A percentile compares a stretch with the other conserved stretches of the same genome.
phyloP scores from a whole-genome alignment of 2,888 invertebrate genomes.

The Monochamus alternatus region DNA sequence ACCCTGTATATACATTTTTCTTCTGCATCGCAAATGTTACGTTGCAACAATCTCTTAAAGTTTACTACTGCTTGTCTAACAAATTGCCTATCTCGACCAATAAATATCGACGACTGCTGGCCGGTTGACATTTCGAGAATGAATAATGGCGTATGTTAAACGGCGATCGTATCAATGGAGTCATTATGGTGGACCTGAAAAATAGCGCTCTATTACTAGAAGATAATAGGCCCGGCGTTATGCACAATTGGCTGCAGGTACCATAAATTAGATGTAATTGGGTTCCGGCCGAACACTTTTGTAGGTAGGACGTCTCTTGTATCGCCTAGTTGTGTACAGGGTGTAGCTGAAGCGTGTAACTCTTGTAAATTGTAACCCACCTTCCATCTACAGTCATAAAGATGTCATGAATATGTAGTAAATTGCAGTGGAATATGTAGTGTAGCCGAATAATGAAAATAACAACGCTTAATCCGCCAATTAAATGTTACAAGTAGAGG shows the following conservation, averaged over 20 bases:
- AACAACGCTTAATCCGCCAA: too few relatives aligned
- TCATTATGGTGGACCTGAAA: slow-evolving; percentile 18
- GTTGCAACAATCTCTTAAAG: background rate
- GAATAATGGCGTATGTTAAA: slow-evolving; percentile 19
- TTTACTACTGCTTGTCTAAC: background rate
- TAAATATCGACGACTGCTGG: slow-evolving; percentile 15
- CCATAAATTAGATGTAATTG: slow-evolving; percentile 9
- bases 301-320: background rate
- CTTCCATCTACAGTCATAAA: too few relatives aligned
- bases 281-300: slow-evolving; percentile 17
- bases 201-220: background rate
- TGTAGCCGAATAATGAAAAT: too few relatives aligned
- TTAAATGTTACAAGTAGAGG: too few relatives aligned
- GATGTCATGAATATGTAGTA: too few relatives aligned
- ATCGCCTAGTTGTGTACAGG: background rate
- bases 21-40: background rate
- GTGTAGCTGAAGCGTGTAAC: background rate
- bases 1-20: background rate
- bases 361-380: too few relatives aligned
- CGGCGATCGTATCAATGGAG: background rate
- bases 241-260: slow-evolving; percentile 19
- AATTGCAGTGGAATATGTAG: too few relatives aligned
- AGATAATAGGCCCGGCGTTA: slow-evolving; percentile 6
- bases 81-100: slow-evolving; percentile 1
- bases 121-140: slow-evolving; percentile 20